These are phyloP conservation scores for Petaurus breviceps DNA, from an alignment of 2,113 vertebrate species.

Conservation along the genomic window DNA sequence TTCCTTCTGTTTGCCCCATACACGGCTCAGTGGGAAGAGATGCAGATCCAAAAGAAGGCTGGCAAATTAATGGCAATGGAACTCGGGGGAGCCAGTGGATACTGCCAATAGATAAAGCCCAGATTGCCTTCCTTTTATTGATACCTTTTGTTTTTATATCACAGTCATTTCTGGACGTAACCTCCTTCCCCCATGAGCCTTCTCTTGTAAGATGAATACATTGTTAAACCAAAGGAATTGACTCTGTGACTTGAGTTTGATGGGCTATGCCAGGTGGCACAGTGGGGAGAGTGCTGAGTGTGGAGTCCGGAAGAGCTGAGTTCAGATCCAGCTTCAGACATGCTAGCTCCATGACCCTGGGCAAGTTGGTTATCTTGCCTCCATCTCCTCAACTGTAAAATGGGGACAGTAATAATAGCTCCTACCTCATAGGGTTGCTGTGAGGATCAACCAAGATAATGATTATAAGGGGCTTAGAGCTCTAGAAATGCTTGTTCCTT, in stretches of 20 bases:
- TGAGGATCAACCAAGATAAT: neutral
- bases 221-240: neutral
- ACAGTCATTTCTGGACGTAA: neutral
- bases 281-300: too few relatives aligned
- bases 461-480: neutral
- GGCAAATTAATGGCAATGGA: neutral
- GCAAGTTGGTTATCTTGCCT: neutral
- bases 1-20: neutral
- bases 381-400: neutral
- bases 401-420: neutral
- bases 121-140: neutral
- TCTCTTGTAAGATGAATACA: neutral
- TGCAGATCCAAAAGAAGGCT: neutral
- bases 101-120: neutral
- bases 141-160: neutral
- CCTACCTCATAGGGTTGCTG: neutral
- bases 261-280: neutral
- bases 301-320: too few relatives aligned
- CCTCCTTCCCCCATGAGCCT: neutral
- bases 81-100: neutral
- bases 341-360: neutral
- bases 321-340: neutral
- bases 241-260: neutral
- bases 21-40: neutral
- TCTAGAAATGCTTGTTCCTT: neutral